Base-by-base conservation (phyloP, 2,113 vertebrate genomes). In the Copsychus sechellarum region DNA sequence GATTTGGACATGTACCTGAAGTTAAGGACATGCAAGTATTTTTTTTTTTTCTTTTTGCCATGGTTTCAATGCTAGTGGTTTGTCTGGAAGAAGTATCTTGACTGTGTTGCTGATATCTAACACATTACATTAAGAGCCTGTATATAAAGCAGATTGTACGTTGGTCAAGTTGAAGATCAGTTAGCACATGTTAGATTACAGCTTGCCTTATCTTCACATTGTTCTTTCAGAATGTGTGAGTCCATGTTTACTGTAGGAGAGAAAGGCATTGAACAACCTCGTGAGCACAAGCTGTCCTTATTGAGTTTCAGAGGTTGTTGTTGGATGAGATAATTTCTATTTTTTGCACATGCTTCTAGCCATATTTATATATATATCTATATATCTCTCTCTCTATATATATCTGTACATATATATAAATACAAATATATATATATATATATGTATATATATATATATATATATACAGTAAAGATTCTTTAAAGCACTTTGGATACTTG, bases 91-190 rank as follows among this genome's bases (percentile, higher is more conserved):
- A 76, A 36, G 5, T 76, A 12, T 34, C 40, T 86, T 86, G 26
- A 56, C 70, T 40, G 18, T 81, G 17, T 48, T 43, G 33, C 65
- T 64, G n/a, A 18, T 43, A 6, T 91, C 57, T 79, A 81, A 81
- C 53, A 36, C 36, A 36, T 36, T 36, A 36, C 7, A 13, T 65
- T 43, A 42, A 83, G 58, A 70, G 24, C 25, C 47, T 85, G 36
- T 74, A 71, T 34, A 53, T 91, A 74, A 67, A 64, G 43, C 28
- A 45, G 43, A 22, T 15, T 85, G 81, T 80, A 88, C 81, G 90
- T 94, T 57, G 70, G 60, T 64, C 82, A 81, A 76, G 81, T 64
- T 81, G 80, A 93, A 87, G 65, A 91, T 84, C 56, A 91, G 77
- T 45, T 89, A 82, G 40, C 48, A 45, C 19, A 2, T 69, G 36